Evolutionary conservation across 2,113 vertebrate genomes (phyloP), one percentile per base, ranked within the genome.

Genomic region (Thunnus thynnus): DNA sequence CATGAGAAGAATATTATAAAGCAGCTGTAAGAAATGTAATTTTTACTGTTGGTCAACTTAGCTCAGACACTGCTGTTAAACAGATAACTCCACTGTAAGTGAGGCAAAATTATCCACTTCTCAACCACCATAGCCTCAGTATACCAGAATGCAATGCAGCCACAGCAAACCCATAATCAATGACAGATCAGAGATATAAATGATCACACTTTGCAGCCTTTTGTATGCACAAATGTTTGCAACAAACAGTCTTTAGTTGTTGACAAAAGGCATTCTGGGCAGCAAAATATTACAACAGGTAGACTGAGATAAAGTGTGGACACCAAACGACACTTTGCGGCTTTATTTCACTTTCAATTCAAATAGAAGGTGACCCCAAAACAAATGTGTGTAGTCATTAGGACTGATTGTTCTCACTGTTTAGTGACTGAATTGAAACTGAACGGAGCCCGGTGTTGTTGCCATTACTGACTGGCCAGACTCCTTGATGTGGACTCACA

Each of bases 391-490:
- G 47, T 68, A 58, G 36, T 27, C 18, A 0, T 56, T 71, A 55
- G 57, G 69, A 72, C n/a, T 13, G 46, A 69, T 71, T 82, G 54
- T 41, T 41, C 36, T 41, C 36, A 41, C 17, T 30, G 64, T 80
- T 63, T 74, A 55, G 65, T 6, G 66, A 60, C n/a, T 55, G 9
- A 63, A 51, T 16, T 66, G 56, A 75, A 75, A 44, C 30, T 46
- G 60, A 46, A 62, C 18, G 18, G 32, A 65, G 58, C 62, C 11
- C 50, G 14, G 54, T 47, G 85, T 64, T 51, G 67, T 84, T n/a
- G 1, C 46, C 58, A 18, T 83, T 78, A 18, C 78, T 75, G 88
- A 89, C 20, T 86, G 91, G 89, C 81, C 86, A 87, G 83, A 88
- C 32, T 56, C 56, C 80, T 47, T 63, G 3, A 32, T 11, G 77